phyloP scores from a whole-genome alignment of 2,888 invertebrate species.

The Nomada hirtipes region DNA sequence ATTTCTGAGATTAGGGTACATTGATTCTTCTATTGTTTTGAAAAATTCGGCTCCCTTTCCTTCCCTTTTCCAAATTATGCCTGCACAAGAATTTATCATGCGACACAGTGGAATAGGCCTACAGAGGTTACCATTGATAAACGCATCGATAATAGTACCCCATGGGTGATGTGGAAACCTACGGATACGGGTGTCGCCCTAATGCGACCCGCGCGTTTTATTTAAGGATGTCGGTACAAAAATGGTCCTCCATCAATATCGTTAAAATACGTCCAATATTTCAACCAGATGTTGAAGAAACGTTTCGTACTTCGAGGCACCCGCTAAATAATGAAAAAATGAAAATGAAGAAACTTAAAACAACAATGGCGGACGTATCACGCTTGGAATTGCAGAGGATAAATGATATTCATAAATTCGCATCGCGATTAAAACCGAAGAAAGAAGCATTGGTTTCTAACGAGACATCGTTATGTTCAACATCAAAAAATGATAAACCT shows the following conservation, averaged over 20 bases:
- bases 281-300: background rate
- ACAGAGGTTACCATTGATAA: too few species aligned
- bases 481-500: background rate
- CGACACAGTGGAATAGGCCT: too few species aligned
- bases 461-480: background rate
- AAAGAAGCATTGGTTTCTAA: background rate
- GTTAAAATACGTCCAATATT: background rate
- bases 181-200: too few species aligned
- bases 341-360: background rate
- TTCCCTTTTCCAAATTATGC: too few species aligned
- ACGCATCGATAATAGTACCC: too few species aligned
- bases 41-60: too few species aligned
- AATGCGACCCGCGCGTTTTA: too few species aligned
- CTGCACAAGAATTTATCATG: too few species aligned
- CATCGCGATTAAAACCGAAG: background rate
- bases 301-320: background rate
- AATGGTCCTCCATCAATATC: slow-evolving; percentile 18
- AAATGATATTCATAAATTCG: slow-evolving; percentile 7
- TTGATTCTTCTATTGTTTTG: too few species aligned
- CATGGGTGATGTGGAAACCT: too few species aligned
- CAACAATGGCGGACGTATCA: background rate
- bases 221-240: background rate
- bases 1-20: too few species aligned
- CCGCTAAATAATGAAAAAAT: too few species aligned
- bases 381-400: slow-evolving; percentile 14